These are phyloP conservation scores for Tachycineta bicolor DNA, from an alignment of 2,113 vertebrate species.

Conservation along the genomic window DNA sequence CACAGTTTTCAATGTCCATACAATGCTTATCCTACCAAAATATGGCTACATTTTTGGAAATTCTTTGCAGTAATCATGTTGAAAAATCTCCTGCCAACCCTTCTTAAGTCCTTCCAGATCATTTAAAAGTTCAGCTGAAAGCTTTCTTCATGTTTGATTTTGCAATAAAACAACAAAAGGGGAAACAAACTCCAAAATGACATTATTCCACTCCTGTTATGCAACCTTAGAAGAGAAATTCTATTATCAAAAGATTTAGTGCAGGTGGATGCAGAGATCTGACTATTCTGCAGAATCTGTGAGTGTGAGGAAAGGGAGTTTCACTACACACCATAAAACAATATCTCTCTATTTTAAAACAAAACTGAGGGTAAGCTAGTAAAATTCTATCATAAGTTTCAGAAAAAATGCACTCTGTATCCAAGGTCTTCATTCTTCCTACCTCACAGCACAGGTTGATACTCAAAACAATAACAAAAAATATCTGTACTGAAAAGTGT, in stretches of 20 bases:
- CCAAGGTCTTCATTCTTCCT: not conserved
- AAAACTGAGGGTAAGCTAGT: not conserved
- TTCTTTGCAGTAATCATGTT: not conserved
- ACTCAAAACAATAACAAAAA: not conserved
- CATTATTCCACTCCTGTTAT: not conserved
- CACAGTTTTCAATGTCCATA: not conserved
- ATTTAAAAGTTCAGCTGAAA: not conserved
- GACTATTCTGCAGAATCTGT: not conserved
- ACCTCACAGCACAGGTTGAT: not conserved
- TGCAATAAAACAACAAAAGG: not conserved
- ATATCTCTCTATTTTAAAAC: not conserved
- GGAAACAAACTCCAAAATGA: not conserved
- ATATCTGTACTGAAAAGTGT: not conserved
- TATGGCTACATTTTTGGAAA: not conserved
- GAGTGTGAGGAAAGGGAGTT: not conserved
- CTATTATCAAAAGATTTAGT: not conserved
- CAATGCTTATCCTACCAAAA: not conserved
- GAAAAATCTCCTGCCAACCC: not conserved
- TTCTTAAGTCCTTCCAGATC: not conserved
- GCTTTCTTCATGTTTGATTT: not conserved
- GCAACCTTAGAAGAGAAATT: not conserved
- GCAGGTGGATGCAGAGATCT: not conserved
- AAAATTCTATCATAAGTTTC: not conserved
- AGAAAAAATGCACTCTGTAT: not conserved
- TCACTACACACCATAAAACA: not conserved